A percentile compares a stretch with the other conserved stretches of the same genome.
These are phyloP conservation scores for Aporrectodea caliginosa DNA, from an alignment of 1,140 invertebrate species.

Conservation along the genomic window DNA sequence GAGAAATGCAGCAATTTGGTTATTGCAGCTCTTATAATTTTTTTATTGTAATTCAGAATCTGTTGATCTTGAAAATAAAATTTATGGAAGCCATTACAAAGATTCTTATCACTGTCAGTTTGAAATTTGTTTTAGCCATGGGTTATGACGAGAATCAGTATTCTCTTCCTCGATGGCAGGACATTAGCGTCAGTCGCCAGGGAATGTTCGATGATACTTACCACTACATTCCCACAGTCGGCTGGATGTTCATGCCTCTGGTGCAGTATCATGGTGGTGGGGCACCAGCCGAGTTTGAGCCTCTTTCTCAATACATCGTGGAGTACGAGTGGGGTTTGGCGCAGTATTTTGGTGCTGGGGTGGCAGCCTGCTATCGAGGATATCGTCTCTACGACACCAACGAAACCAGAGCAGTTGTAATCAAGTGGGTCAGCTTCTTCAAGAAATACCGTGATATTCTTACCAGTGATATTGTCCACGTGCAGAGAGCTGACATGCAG, in stretches of 20 bases:
- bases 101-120: not conserved
- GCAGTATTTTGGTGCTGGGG: slow-evolving; percentile 29
- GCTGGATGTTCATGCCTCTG: slow-evolving; percentile 27
- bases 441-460: slow-evolving; percentile 20
- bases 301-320: slow-evolving; percentile 7
- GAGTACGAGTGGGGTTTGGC: slow-evolving; percentile 26
- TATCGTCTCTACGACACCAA: slow-evolving; percentile 18
- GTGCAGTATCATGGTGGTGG: slow-evolving; percentile 23
- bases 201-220: slow-evolving; percentile 25
- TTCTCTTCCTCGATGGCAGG: slow-evolving; percentile 25
- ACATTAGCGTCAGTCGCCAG: slow-evolving; percentile 21
- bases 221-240: slow-evolving; percentile 12
- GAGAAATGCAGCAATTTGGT: no score
- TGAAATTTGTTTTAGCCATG: not conserved
- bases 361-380: slow-evolving; percentile 26
- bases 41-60: no score
- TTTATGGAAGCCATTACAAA: no score
- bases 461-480: slow-evolving; percentile 20
- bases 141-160: slow-evolving; percentile 24
- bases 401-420: slow-evolving; percentile 13
- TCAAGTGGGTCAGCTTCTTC: slow-evolving; percentile 23
- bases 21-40: no score
- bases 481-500: slow-evolving; percentile 26
- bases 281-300: slow-evolving; percentile 14
- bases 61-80: no score